Percentiles rank a stretch among this genome's conserved stretches.
phyloP scores from a whole-genome alignment of 1,140 invertebrate genomes.

The Lamellibrachia luymesi region DNA sequence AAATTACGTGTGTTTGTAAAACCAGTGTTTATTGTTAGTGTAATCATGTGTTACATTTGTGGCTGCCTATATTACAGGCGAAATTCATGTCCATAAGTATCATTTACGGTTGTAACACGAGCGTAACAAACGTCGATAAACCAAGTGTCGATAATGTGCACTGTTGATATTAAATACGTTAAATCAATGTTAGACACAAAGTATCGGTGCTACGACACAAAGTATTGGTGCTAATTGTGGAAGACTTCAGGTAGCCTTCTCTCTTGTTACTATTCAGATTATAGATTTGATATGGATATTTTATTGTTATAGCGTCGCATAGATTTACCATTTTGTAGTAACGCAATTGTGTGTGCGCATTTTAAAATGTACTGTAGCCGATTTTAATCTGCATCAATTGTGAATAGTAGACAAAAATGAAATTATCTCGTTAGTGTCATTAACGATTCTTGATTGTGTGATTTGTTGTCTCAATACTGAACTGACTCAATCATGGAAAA shows the following conservation, averaged over 20 bases:
- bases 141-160: not conserved
- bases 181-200: not conserved
- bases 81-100: not conserved
- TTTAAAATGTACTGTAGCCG: not conserved
- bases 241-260: not conserved
- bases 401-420: not conserved
- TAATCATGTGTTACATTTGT: not conserved
- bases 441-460: not conserved
- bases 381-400: conserved; percentile 1
- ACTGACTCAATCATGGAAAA: not conserved
- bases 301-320: not conserved
- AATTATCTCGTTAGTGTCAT: not conserved
- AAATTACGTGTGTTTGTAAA: too few species aligned
- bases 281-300: not conserved
- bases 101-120: not conserved
- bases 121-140: not conserved
- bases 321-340: not conserved
- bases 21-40: not conserved
- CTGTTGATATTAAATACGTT: not conserved
- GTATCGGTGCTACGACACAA: not conserved
- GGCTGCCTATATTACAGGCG: not conserved
- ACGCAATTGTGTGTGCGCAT: not conserved
- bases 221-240: not conserved
- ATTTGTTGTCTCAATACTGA: not conserved
- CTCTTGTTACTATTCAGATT: not conserved